phyloP scores from a whole-genome alignment of 2,113 vertebrate species.

The Acanthisitta chloris region DNA sequence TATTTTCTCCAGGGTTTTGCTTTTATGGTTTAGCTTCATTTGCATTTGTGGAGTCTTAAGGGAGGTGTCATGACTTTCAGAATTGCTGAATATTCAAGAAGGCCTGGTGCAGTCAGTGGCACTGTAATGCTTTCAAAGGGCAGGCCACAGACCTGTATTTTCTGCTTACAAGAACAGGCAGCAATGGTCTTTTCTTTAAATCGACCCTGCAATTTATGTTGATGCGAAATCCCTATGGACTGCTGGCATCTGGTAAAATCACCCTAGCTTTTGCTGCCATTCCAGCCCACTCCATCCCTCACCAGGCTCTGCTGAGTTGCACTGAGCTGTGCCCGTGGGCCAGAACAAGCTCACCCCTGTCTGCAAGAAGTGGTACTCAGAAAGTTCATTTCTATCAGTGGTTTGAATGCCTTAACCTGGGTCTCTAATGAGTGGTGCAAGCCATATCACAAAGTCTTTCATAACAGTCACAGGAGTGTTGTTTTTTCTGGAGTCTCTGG shows the following conservation, averaged over 20 bases:
- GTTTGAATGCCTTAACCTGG: neutral
- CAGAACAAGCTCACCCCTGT: neutral
- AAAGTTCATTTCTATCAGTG: neutral
- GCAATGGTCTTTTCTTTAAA: neutral
- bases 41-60: neutral
- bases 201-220: neutral
- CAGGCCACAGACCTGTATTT: neutral
- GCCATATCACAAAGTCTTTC: neutral
- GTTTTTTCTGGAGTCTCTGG: neutral
- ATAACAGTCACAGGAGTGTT: neutral
- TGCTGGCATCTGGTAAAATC: neutral
- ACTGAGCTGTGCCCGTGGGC: rapidly evolving
- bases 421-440: neutral
- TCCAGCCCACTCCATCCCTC: rapidly evolving
- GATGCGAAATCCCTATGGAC: neutral
- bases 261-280: neutral
- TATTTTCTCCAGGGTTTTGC: neutral
- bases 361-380: neutral
- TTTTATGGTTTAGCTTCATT: neutral
- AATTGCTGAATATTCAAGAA: neutral
- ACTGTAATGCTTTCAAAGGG: neutral
- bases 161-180: neutral
- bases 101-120: neutral
- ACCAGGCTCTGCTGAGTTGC: rapidly evolving
- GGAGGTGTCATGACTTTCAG: neutral